Conservation (phyloP, 2,888 invertebrate genomes). For the Gonocerus acuteangulatus region DNA sequence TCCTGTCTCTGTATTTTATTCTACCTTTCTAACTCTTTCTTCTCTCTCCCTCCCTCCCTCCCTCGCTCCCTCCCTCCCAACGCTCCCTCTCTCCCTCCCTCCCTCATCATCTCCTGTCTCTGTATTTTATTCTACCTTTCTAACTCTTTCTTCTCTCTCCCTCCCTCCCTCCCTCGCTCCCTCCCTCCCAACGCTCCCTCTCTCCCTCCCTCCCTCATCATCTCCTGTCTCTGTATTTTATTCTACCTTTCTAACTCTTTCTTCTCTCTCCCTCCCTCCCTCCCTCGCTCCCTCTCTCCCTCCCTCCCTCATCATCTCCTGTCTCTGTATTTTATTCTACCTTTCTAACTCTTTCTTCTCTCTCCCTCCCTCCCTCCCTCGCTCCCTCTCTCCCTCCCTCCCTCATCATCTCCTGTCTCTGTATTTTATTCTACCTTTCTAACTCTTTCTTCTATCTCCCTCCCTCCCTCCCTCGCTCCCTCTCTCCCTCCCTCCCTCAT, state of each 20-base stretch:
- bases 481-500: background rate
- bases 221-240: background rate
- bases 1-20: background rate
- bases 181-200: too few species aligned
- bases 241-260: background rate
- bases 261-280: background rate
- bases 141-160: background rate
- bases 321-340: background rate
- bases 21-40: background rate
- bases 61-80: background rate
- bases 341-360: background rate
- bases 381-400: background rate
- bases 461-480: background rate
- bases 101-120: too few species aligned
- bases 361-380: background rate
- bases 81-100: too few species aligned
- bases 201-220: background rate
- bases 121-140: background rate
- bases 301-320: too few species aligned
- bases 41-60: background rate
- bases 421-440: background rate
- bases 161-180: background rate
- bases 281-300: too few species aligned
- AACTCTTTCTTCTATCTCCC: too few species aligned
- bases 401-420: too few species aligned